These are phyloP conservation scores for Taurulus bubalis DNA, from an alignment of 2,113 vertebrate species.

Conservation along the genomic window DNA sequence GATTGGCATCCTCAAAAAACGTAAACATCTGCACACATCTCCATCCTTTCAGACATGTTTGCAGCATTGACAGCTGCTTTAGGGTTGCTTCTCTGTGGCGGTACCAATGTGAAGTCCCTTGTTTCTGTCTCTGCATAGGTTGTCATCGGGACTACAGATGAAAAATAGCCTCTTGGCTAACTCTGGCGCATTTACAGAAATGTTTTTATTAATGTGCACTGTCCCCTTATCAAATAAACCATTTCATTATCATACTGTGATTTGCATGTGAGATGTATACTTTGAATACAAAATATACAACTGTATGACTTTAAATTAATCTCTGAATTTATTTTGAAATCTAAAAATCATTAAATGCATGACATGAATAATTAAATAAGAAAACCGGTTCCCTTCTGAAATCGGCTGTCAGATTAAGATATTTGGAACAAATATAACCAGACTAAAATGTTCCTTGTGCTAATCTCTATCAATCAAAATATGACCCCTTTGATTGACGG, in stretches of 20 bases:
- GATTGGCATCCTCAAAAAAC: not conserved
- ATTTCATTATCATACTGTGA: not conserved
- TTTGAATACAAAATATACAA: not conserved
- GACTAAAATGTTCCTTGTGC: not conserved
- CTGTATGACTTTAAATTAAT: not conserved
- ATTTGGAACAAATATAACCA: not conserved
- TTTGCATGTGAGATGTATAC: not conserved
- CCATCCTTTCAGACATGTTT: not conserved
- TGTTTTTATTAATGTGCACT: too few relatives aligned
- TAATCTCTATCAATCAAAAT: not conserved
- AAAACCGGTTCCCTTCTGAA: not conserved
- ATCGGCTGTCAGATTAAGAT: not conserved
- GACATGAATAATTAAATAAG: not conserved
- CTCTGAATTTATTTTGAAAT: not conserved
- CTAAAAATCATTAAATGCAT: not conserved
- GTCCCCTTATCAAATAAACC: too few relatives aligned
- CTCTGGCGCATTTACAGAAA: too few relatives aligned
- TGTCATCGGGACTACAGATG: too few relatives aligned
- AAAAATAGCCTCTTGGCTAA: too few relatives aligned
- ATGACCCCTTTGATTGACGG: not conserved
- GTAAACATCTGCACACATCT: slow-evolving; percentile 20
- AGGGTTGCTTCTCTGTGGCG: not conserved
- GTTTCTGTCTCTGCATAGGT: not conserved
- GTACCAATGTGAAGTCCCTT: not conserved
- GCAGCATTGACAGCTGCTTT: not conserved